phyloP scores from a whole-genome alignment of 2,888 invertebrate genomes.

The Heliothis peltigera region DNA sequence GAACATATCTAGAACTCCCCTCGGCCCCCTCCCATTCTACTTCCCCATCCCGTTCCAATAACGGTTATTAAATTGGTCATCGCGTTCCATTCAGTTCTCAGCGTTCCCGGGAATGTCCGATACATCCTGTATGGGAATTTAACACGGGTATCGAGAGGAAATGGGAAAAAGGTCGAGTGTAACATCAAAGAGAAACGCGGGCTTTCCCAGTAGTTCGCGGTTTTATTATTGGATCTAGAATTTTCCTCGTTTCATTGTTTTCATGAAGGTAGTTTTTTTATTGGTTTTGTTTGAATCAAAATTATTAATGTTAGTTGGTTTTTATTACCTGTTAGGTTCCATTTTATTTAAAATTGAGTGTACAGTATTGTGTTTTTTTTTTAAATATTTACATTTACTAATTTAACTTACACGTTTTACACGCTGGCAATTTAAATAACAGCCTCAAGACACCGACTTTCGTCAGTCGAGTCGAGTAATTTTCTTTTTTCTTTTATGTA shows the following conservation, averaged over 20 bases:
- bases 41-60: conserved; percentile 18
- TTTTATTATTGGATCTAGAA: conserved; percentile 22
- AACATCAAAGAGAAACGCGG: not conserved
- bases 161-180: not conserved
- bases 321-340: not conserved
- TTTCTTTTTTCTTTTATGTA: too few relatives aligned
- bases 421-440: too few relatives aligned
- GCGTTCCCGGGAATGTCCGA: not conserved
- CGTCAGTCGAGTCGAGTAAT: too few relatives aligned
- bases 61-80: conserved; percentile 30
- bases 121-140: conserved; percentile 1
- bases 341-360: too few relatives aligned
- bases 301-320: not conserved
- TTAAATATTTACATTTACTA: too few relatives aligned
- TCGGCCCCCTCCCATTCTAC: not conserved
- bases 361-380: too few relatives aligned
- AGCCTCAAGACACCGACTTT: too few relatives aligned
- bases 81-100: conserved; percentile 6
- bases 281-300: not conserved
- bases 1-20: conserved; percentile 2
- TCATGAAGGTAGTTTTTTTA: not conserved
- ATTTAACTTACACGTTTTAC: too few relatives aligned
- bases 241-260: conserved; percentile 9
- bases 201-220: conserved; percentile 7
- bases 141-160: not conserved